Conservation (phyloP, 2,888 invertebrate species). For the Anaspis maculata region DNA sequence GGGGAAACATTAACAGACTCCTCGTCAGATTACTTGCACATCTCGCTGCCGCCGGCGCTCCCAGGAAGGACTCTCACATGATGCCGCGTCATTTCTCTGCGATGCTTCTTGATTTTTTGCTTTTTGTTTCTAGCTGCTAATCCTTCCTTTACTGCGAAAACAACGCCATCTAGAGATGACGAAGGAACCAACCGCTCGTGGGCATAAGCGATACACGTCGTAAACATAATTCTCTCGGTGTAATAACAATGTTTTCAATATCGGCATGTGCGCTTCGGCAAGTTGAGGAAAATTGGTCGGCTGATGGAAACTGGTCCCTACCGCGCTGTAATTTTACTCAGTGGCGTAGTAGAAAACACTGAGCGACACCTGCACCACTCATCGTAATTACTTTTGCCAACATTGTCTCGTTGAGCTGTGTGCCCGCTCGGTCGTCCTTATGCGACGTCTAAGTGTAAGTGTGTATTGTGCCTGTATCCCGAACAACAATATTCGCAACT, state of each 20-base stretch:
- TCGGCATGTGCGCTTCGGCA: too few relatives aligned
- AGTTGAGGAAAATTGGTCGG: constrained; percentile 29
- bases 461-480: too few relatives aligned
- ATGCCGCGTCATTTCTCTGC: too few relatives aligned
- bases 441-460: constrained; percentile 8
- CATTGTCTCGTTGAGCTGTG: constrained; percentile 15
- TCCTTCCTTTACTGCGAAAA: too few relatives aligned
- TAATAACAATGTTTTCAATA: too few relatives aligned
- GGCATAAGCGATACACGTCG: too few relatives aligned
- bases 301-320: constrained; percentile 33
- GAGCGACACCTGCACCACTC: constrained; percentile 32
- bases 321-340: constrained; percentile 28
- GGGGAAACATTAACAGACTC: constrained; percentile 46
- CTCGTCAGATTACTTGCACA: constrained; percentile 45
- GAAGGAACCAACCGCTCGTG: too few relatives aligned
- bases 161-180: too few relatives aligned
- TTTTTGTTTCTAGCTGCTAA: constrained; percentile 33
- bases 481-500: constrained; percentile 11
- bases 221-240: too few relatives aligned
- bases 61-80: constrained; percentile 9
- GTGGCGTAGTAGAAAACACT: constrained; percentile 18
- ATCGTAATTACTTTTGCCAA: constrained; percentile 31
- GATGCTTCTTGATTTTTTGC: too few relatives aligned
- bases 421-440: too few relatives aligned
- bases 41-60: constrained; percentile 30